Evolutionary conservation across 2,113 vertebrate genomes (phyloP).

Genomic region (Ia io): DNA sequence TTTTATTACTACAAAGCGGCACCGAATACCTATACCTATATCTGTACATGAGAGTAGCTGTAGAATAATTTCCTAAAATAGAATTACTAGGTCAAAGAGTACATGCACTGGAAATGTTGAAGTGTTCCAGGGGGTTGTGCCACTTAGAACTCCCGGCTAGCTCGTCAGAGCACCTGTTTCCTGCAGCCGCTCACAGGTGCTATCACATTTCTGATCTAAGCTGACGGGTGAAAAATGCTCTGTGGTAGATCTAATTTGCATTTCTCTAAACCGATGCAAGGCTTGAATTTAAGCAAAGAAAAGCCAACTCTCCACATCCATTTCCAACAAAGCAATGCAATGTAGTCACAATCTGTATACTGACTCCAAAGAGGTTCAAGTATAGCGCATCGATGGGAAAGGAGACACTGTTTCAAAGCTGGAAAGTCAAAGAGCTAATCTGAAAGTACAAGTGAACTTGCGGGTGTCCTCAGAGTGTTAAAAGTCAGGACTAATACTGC

Average conservation of each 20-base stretch:
- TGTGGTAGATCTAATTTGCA: background rate
- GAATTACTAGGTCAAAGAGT: background rate
- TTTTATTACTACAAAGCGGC: background rate
- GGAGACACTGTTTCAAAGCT: background rate
- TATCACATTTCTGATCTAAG: background rate
- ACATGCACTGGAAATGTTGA: background rate
- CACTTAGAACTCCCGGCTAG: background rate
- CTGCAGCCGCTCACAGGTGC: background rate
- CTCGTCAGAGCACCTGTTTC: too few species aligned
- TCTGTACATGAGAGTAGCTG: background rate
- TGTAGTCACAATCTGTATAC: background rate
- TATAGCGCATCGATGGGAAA: too few species aligned
- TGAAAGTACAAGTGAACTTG: background rate
- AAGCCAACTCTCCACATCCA: background rate
- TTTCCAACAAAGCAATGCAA: background rate
- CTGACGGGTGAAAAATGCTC: background rate
- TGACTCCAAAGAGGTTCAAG: background rate
- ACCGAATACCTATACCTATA: background rate
- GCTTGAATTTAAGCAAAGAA: background rate
- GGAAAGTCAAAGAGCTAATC: background rate
- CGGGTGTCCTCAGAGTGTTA: background rate
- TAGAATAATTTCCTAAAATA: background rate
- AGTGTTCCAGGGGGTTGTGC: background rate
- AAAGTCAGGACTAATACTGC: background rate
- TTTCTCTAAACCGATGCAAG: background rate